phyloP scores from a whole-genome alignment of 2,113 vertebrate species.

The Poeciliopsis retropinna region DNA sequence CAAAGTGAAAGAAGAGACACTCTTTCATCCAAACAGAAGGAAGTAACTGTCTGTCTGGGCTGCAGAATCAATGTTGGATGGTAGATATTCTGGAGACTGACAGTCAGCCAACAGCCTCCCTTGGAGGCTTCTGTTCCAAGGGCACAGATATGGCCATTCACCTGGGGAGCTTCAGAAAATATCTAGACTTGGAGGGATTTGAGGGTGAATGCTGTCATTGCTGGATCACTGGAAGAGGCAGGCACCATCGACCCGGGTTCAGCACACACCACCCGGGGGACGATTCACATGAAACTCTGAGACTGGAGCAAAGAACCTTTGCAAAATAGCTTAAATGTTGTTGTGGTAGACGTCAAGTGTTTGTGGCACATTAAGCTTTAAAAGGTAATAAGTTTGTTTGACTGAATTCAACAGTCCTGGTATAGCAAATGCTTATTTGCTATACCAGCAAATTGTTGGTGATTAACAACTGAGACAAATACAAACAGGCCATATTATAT shows the following conservation, averaged over 20 bases:
- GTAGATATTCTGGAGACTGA: conserved; percentile 48
- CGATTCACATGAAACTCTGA: conserved; percentile 28
- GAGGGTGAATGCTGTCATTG: conserved; percentile 72
- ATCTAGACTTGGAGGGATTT: conserved; percentile 36
- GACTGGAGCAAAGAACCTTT: neutral
- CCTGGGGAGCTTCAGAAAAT: conserved; percentile 48
- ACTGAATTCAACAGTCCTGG: neutral
- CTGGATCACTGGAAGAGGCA: conserved; percentile 73
- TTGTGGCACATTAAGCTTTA: neutral
- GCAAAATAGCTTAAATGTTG: neutral
- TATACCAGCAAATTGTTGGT: too few relatives aligned
- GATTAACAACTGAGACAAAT: too few relatives aligned
- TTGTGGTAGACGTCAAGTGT: neutral
- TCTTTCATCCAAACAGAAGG: conserved; percentile 51
- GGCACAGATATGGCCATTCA: conserved; percentile 59
- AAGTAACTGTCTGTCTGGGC: conserved; percentile 58
- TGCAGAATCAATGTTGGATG: conserved; percentile 47
- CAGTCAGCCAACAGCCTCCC: conserved; percentile 59
- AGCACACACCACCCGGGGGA: conserved; percentile 56
- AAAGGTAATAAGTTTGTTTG: neutral
- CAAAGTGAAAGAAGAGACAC: conserved; percentile 43
- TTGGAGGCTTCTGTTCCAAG: conserved; percentile 58
- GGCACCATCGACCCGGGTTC: conserved; percentile 61
- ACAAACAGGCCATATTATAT: too few relatives aligned
- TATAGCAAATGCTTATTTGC: too few relatives aligned